Evolutionary conservation across 2,888 invertebrate genomes (phyloP).

Genomic region (Nowickia ferox): DNA sequence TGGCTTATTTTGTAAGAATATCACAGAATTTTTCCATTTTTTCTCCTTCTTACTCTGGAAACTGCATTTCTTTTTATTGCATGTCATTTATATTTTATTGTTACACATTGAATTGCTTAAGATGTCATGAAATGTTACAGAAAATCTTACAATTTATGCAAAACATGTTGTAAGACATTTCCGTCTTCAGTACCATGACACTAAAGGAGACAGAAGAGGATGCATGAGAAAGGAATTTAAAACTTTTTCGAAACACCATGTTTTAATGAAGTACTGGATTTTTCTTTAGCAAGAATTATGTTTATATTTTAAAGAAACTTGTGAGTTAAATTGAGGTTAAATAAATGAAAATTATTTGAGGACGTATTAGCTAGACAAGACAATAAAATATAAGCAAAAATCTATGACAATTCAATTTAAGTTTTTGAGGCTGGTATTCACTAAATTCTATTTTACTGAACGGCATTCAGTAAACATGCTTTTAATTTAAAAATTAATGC

Average conservation of each 20-base stretch:
- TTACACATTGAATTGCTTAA: conserved; percentile 57
- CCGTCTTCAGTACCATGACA: conserved; percentile 38
- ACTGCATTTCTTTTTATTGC: conserved; percentile 58
- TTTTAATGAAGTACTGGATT: conserved; percentile 15
- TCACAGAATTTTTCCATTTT: not conserved
- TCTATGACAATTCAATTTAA: no score
- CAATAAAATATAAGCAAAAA: no score
- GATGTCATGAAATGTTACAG: conserved; percentile 44
- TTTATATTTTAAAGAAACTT: no score
- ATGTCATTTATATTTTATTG: conserved; percentile 68
- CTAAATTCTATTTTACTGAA: no score
- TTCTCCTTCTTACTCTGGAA: not conserved
- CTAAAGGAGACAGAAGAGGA: conserved; percentile 12
- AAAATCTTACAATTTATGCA: conserved; percentile 66
- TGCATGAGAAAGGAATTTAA: not conserved
- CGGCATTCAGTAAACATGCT: no score
- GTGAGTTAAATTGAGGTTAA: no score
- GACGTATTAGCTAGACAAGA: no score
- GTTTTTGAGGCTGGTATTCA: no score
- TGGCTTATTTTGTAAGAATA: not conserved
- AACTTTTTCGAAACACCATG: conserved; percentile 22
- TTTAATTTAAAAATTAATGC: no score
- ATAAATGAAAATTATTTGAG: no score
- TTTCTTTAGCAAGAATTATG: not conserved
- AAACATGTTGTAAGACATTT: conserved; percentile 69